Percentiles rank a stretch among this genome's conserved stretches.
These are phyloP conservation scores for Lepidothrix coronata DNA, from an alignment of 2,113 vertebrate species.

Conservation along the genomic window DNA sequence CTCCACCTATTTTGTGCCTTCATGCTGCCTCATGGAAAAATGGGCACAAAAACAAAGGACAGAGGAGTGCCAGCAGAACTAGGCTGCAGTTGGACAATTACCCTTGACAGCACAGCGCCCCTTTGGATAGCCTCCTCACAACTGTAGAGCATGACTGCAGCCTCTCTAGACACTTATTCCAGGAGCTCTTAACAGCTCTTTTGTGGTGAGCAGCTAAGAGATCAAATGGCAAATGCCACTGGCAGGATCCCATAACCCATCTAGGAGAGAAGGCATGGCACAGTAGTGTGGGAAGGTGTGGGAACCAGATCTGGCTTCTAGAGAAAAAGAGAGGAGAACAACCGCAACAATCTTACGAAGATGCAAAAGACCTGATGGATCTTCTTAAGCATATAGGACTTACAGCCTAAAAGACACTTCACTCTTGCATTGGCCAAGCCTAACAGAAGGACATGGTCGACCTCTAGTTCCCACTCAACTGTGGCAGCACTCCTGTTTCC, in stretches of 20 bases:
- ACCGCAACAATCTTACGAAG: not conserved
- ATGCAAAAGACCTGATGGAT: not conserved
- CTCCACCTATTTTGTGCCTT: not conserved
- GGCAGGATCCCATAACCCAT: not conserved
- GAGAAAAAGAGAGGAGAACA: not conserved
- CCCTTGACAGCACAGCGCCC: not conserved
- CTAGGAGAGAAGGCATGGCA: not conserved
- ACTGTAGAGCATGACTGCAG: not conserved
- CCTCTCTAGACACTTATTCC: not conserved
- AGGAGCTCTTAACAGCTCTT: not conserved
- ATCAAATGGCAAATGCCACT: not conserved
- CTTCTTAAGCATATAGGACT: not conserved
- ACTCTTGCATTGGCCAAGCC: not conserved
- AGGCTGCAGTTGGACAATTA: not conserved
- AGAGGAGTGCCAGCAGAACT: not conserved
- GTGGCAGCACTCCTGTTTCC: not conserved
- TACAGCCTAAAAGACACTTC: not conserved
- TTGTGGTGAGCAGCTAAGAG: not conserved
- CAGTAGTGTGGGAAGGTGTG: not conserved
- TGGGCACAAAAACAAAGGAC: not conserved
- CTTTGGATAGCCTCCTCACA: not conserved
- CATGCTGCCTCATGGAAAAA: not conserved
- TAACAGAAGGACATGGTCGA: not conserved
- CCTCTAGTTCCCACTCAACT: not conserved
- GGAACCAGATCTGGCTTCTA: not conserved